Conservation (phyloP, 2,888 invertebrate genomes). For the Scrobipalpa atriplicella region DNA sequence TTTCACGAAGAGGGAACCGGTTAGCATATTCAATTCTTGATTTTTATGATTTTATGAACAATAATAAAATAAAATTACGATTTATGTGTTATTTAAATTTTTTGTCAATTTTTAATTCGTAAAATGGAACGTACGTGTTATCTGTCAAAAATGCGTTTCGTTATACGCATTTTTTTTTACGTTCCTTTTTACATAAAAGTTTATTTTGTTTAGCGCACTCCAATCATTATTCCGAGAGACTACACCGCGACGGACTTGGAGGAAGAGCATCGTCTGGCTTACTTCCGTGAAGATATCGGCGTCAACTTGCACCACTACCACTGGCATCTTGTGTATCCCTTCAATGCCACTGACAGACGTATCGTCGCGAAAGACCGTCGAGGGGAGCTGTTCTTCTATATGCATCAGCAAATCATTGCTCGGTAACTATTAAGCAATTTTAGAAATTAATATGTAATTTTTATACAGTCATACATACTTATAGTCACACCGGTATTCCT, state of each 20-base stretch:
- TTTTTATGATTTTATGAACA: too few relatives aligned
- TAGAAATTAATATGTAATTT: background rate
- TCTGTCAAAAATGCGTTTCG: conserved; percentile 35
- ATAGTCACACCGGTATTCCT: too few relatives aligned
- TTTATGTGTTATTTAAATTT: background rate
- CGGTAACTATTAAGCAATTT: conserved; percentile 50
- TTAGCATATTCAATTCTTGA: background rate
- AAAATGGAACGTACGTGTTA: conserved; percentile 24
- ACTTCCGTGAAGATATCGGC: conserved; percentile 92
- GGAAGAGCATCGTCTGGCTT: conserved; percentile 90
- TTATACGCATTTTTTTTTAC: conserved; percentile 31
- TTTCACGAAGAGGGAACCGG: background rate
- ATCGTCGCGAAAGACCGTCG: conserved; percentile 90
- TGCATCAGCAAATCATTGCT: conserved; percentile 85
- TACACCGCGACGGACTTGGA: conserved; percentile 92
- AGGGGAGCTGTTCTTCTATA: conserved; percentile 91
- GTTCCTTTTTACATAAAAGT: background rate
- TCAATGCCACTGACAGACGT: conserved; percentile 74
- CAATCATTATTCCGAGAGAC: conserved; percentile 88
- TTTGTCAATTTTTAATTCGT: background rate
- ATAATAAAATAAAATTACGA: background rate
- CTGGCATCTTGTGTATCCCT: conserved; percentile 92
- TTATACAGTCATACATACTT: too few relatives aligned
- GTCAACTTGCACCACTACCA: conserved; percentile 92
- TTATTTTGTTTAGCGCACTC: conserved; percentile 68